These are phyloP conservation scores for Rhabdomys dilectus DNA, from an alignment of 2,113 vertebrate genomes.

Conservation along the genomic window DNA sequence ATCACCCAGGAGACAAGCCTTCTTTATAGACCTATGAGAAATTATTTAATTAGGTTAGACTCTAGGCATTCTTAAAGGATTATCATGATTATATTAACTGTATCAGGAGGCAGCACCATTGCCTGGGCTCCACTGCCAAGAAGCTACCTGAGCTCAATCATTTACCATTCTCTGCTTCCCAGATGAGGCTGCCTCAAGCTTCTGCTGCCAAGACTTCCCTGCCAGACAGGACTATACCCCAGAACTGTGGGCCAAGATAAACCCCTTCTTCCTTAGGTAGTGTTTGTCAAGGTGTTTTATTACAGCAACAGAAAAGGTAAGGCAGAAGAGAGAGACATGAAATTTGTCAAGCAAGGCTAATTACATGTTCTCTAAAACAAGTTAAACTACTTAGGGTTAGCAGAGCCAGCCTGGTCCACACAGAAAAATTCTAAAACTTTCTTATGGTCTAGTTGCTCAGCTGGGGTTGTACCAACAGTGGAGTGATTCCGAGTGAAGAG, in stretches of 20 bases:
- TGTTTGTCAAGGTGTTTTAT: not conserved
- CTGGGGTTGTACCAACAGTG: not conserved
- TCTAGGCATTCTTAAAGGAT: not conserved
- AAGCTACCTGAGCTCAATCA: not conserved
- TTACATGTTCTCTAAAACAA: conserved; percentile 35
- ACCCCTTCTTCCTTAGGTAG: not conserved
- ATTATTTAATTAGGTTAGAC: not conserved
- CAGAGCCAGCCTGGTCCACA: not conserved
- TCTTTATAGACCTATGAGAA: not conserved
- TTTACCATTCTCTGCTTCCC: not conserved
- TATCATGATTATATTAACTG: too few relatives aligned
- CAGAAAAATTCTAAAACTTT: conserved; percentile 23
- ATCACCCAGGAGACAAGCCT: not conserved
- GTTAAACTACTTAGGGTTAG: not conserved
- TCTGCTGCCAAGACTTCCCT: not conserved
- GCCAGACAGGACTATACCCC: too few relatives aligned
- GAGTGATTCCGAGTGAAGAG: not conserved
- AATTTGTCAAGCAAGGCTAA: conserved; percentile 27
- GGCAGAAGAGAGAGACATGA: not conserved
- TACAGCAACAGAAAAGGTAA: not conserved
- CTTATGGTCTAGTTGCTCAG: not conserved
- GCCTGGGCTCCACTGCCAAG: not conserved
- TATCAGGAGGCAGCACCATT: not conserved
- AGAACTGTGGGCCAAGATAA: not conserved
- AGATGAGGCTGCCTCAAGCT: not conserved